These are phyloP conservation scores for Phengaris alcon DNA, from an alignment of 2,888 invertebrate species.

Conservation along the genomic window DNA sequence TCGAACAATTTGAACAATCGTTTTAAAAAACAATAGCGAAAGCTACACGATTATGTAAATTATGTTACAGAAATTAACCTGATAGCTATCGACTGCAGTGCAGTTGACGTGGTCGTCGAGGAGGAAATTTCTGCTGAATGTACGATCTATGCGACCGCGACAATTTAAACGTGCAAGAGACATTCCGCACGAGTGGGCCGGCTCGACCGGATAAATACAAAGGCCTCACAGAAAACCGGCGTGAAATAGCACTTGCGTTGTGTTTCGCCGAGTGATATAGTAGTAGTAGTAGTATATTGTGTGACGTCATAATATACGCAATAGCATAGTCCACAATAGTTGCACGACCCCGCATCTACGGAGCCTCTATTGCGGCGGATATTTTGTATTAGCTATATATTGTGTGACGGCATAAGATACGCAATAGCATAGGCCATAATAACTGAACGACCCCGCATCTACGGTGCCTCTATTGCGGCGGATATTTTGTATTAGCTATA, in stretches of 20 bases:
- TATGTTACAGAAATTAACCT: slow-evolving; percentile 9
- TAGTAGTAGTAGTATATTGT: too few species aligned
- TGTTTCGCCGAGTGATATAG: too few species aligned
- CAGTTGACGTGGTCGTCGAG: background rate
- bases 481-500: background rate
- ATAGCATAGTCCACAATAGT: background rate
- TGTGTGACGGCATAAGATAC: too few species aligned
- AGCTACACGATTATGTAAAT: slow-evolving; percentile 39
- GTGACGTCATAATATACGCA: too few species aligned
- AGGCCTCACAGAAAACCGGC: too few species aligned
- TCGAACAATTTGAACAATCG: slow-evolving; percentile 28
- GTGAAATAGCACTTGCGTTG: too few species aligned
- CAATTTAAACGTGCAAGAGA: too few species aligned
- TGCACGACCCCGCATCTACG: background rate
- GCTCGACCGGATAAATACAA: too few species aligned
- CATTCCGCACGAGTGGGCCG: too few species aligned
- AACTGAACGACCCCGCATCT: slow-evolving; percentile 5
- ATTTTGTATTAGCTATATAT: background rate
- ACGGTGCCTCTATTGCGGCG: background rate
- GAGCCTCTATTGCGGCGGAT: background rate
- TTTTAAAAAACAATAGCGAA: slow-evolving; percentile 45
- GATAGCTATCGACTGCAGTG: background rate
- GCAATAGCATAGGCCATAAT: background rate
- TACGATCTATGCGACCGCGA: too few species aligned
- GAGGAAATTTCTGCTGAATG: background rate